Base-by-base conservation (phyloP, 2,797 vertebrate species). In the Dallia pectoralis region DNA sequence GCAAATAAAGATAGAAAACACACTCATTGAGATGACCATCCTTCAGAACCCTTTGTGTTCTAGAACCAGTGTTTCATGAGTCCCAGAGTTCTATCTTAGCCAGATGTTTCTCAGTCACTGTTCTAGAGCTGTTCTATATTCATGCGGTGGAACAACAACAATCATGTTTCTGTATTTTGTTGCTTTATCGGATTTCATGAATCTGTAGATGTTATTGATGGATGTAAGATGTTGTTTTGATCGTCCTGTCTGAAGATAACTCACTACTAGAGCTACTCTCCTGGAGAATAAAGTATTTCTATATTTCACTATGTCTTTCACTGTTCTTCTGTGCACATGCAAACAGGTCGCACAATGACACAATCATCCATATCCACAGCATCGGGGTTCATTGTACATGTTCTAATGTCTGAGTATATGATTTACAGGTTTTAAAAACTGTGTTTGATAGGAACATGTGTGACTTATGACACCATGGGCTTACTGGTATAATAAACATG, bases 281-380 rank as follows among this genome's bases (percentile, higher is more conserved):
- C 91, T 83, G 91, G 85, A 84, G 79, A 93, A 91, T 93, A 93
- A 93, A 92, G 82, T 93, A 85, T 91, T 91, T 93, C 85, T 91
- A 91, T 92, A 90, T 89, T 92, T 90, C 81, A 87, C 12, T 32
- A 32, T 59, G 22, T 4, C 53, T 76, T 18, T 78, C 47, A 72
- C 9, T 30, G 0, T 1, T 67, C 29, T 29, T 71, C n/a, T n/a
- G n/a, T 49, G 30, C 19, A n/a, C 64, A 22, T 53, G 40, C 44
- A 19, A 30, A 12, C 33, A 11, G 51, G 5, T 56, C 25, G 15
- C 47, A 40, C 47, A 40, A 4, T 6, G 32, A 72, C 63, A 65
- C 27, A 66, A 19, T 19, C 22, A 49, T 56, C 9, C n/a, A 14
- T n/a, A 56, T n/a, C n/a, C n/a, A n/a, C n/a, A n/a, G n/a, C n/a